Evolutionary conservation across 2,113 vertebrate species (phyloP), one percentile per base, ranked within the genome.

Genomic region (Peromyscus polionotus): DNA sequence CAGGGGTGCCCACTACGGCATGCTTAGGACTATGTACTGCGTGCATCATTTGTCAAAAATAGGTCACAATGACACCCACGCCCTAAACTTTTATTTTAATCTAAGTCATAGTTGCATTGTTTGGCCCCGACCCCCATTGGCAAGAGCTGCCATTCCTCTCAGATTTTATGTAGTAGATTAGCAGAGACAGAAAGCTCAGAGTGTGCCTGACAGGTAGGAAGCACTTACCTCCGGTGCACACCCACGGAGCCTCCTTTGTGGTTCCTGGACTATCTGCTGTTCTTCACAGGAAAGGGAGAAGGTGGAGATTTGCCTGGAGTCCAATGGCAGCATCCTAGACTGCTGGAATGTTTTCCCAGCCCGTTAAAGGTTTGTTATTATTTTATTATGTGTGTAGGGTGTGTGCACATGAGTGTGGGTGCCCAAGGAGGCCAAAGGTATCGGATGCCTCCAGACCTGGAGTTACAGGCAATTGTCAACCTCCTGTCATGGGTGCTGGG

Each of bases 201-300:
- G 39, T 39, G 9, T 3, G 6, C 45, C 51, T 77, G 45, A 45
- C 14, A 16, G 0, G 39, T 12, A 33, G 72, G 59, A 88, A 67
- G 63, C 54, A 8, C 31, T 33, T 92, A 6, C 57, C 45, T 51
- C 68, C 9, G 28, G 42, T 3, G 7, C 42, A 92, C 11, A 7
- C 26, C n/a, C 63, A 26, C 3, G 0, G 3, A 2, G 22, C 31
- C 14, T 13, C 42, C 0, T 14, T 67, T 65, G 8, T 17, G 70
- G 84, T 20, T 33, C 26, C 33, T 42, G 36, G 73, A 7, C n/a
- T 26, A 79, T 9, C 26, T 24, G 3, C 0, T 6, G n/a, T 45
- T 91, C 76, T 63, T 93, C 1, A 42, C n/a, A 5, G 57, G 6
- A 36, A 42, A 75, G 45, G 36, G 70, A 61, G 73, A 85, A n/a